Base-by-base conservation (phyloP, 2,113 vertebrate species). In the Podarcis raffonei region DNA sequence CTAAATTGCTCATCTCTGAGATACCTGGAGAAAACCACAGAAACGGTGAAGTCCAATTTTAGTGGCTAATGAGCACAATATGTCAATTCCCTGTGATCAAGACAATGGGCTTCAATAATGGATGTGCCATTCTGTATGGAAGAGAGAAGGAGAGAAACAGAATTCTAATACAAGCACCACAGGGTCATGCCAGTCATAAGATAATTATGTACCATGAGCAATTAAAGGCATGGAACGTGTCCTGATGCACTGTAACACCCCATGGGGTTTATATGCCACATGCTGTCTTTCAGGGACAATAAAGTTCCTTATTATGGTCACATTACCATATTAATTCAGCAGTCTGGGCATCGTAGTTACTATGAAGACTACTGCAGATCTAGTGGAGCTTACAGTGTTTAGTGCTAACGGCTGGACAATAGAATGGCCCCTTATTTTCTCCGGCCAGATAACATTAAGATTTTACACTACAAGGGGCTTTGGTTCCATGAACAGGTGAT, bases 31-130 rank as follows among this genome's bases (percentile, higher is more conserved):
- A 88, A 93, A 92, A 82, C 81, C 92, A 95, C 91, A 95, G 94
- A 95, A 95, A 96, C 93, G 94, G 96, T 94, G 39, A 93, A 95
- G 95, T 92, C 89, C 87, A 89, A 75, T 66, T 92, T 96, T 92
- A 84, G 93, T 94, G 88, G 90, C 89, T 97, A 96, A 97, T 95
- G 89, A 97, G 94, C 94, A 94, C 91, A 96, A 90, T 92, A 96
- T 94, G 95, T 95, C 96, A 96, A 89, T 95, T 96, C 93, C 90
- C 89, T 90, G 91, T 75, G 94, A 97, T 96, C 95, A 97, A 94
- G 97, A 96, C 89, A 94, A 94, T 57, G 87, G 91, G 83, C 89
- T 95, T 96, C 94, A 95, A 95, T 96, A 96, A 95, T 94, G 92
- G 89, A 91, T 92, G 91, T 42, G 66, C 91, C 78, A 85, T 93